Base-by-base conservation (phyloP, 2,888 invertebrate genomes). In the Diarsia brunnea region DNA sequence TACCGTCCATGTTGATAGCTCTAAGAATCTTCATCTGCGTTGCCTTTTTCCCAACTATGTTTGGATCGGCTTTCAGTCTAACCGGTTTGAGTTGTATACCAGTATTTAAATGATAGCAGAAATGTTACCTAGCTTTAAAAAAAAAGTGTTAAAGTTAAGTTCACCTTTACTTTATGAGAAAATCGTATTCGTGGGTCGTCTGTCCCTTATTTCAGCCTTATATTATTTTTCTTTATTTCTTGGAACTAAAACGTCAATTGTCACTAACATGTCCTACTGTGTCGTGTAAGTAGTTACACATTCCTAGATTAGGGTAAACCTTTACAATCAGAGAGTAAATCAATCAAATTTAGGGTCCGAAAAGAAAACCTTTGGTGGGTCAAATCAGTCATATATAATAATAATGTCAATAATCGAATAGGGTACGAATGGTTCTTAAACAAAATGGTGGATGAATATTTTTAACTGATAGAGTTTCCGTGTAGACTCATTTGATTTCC, bases 401-500 rank as follows among this genome's bases (percentile, higher is more conserved):
- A 47, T 24, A 53, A 47, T 70, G 43, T 49, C 66, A 55, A 69
- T 76, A 71, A 69, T 73, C 63, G 47, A 53, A 64, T 8, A 63
- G 19, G 19, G 4, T n/a, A 45, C 31, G 31, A 67, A 58, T 74
- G 14, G 19, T 74, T 43, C 5, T 38, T 24, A 47, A 0, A 14
- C 16, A 45, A 63, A 69, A 49, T 43, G 24, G 11, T 51, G 7
- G 31, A 65, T 45, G 51, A 78, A 51, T 38, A 47, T 65, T 77
- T 78, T 60, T 14, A 53, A 60, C 60, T 66, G 31, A 66, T 60
- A 53, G 19, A 53, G 38, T 65, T 51, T 60, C 19, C n/a, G 8
- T 45, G 51, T 47, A 24, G n/a, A 70, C 58, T 51, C 16, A 45
- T 58, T 60, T 14, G 45, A 78, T 78, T 78, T 78, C 64, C 78